phyloP scores from a whole-genome alignment of 1,140 invertebrate genomes.

The Grapholita molesta region DNA sequence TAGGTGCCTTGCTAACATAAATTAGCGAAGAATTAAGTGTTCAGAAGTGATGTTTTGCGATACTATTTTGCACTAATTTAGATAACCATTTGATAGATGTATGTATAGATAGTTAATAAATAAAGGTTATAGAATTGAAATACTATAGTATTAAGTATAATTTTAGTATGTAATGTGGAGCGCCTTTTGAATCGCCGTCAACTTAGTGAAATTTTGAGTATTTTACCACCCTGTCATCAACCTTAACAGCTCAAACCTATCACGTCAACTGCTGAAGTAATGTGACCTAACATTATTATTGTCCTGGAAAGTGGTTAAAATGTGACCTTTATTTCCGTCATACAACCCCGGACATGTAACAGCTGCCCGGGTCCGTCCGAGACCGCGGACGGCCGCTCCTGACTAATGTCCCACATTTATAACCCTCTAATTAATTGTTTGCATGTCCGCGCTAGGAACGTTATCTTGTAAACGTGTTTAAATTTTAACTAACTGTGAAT shows the following conservation, averaged over 20 bases:
- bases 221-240: not conserved
- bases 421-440: conserved; percentile 15
- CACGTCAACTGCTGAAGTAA: not conserved
- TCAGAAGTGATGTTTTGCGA: too few species aligned
- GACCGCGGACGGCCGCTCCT: conserved; percentile 33
- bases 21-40: too few species aligned
- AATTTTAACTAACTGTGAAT: not conserved
- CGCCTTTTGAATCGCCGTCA: too few species aligned
- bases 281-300: not conserved
- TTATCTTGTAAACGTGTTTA: conserved; percentile 6
- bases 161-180: too few species aligned
- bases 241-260: not conserved
- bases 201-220: not conserved
- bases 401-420: conserved; percentile 9
- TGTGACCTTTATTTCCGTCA: not conserved
- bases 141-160: too few species aligned
- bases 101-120: too few species aligned
- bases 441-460: conserved; percentile 11
- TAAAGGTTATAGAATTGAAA: too few species aligned
- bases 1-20: too few species aligned
- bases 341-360: conserved; percentile 47
- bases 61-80: too few species aligned
- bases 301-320: not conserved
- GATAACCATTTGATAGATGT: too few species aligned
- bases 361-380: conserved; percentile 28